Evolutionary conservation across 2,888 invertebrate genomes (phyloP).

Genomic region (Ormyrus nitidulus): DNA sequence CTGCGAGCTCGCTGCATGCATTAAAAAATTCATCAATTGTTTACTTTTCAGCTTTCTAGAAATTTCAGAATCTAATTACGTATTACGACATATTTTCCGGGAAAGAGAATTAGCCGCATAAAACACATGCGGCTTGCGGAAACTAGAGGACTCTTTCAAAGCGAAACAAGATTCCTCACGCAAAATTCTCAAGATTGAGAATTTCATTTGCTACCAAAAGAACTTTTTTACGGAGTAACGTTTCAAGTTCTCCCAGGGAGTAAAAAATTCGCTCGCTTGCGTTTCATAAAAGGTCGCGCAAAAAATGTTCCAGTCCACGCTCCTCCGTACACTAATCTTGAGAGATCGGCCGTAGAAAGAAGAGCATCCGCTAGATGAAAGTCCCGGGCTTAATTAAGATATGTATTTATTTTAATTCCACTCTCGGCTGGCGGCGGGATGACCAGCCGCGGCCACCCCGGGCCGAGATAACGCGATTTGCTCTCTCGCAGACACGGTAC

Average conservation of each 20-base stretch:
- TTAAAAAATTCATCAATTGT: not conserved
- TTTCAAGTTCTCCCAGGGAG: constrained; percentile 11
- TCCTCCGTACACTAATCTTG: constrained; percentile 54
- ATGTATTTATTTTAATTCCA: constrained; percentile 75
- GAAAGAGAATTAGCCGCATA: not conserved
- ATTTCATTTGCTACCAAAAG: constrained; percentile 35
- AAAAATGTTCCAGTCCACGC: constrained; percentile 16
- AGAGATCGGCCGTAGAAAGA: constrained; percentile 43
- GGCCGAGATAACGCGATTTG: constrained; percentile 68
- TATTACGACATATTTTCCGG: not conserved
- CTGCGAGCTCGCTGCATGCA: no score
- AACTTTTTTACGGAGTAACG: constrained; percentile 21
- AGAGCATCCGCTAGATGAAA: constrained; percentile 63
- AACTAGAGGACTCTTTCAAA: not conserved
- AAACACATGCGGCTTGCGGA: not conserved
- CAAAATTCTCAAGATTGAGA: constrained; percentile 45
- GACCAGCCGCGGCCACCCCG: constrained; percentile 59
- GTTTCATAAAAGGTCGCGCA: constrained; percentile 31
- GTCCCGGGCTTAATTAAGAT: constrained; percentile 73
- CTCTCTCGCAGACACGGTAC: constrained; percentile 64
- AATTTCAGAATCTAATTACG: no score
- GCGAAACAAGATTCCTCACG: constrained; percentile 17
- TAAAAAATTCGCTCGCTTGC: constrained; percentile 31
- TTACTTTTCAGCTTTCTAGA: no score
- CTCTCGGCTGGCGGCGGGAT: constrained; percentile 65